A percentile compares a stretch with the other conserved stretches of the same genome.
phyloP scores from a whole-genome alignment of 2,113 vertebrate genomes.

The Leptosomus discolor region DNA sequence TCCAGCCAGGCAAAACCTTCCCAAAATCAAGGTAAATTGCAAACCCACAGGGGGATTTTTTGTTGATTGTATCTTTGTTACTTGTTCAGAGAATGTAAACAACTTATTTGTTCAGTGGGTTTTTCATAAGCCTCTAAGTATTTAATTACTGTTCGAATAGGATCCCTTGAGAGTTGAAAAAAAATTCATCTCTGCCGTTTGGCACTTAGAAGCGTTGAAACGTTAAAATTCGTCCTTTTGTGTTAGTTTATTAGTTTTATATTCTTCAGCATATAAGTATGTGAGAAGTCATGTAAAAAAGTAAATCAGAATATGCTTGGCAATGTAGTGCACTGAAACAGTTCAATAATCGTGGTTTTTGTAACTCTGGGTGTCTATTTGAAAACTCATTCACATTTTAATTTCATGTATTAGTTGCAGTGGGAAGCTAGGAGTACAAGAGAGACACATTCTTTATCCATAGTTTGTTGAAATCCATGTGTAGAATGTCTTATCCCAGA shows the following conservation, averaged over 20 bases:
- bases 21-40: conserved; percentile 76
- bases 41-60: neutral
- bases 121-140: neutral
- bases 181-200: neutral
- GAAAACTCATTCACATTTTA: neutral
- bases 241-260: neutral
- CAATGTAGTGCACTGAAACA: neutral
- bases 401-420: neutral
- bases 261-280: neutral
- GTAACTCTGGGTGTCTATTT: neutral
- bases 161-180: neutral
- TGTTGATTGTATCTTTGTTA: neutral
- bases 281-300: neutral
- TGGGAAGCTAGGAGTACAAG: neutral
- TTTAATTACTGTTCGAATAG: neutral
- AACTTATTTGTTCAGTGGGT: neutral
- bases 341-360: neutral
- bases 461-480: neutral
- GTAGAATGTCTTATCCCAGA: neutral
- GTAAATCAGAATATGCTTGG: neutral
- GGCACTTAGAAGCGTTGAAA: neutral
- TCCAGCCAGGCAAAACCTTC: conserved; percentile 72
- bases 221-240: neutral
- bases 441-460: neutral
- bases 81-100: neutral